phyloP scores from a whole-genome alignment of 2,888 invertebrate species.

The Saturnia japonica region DNA sequence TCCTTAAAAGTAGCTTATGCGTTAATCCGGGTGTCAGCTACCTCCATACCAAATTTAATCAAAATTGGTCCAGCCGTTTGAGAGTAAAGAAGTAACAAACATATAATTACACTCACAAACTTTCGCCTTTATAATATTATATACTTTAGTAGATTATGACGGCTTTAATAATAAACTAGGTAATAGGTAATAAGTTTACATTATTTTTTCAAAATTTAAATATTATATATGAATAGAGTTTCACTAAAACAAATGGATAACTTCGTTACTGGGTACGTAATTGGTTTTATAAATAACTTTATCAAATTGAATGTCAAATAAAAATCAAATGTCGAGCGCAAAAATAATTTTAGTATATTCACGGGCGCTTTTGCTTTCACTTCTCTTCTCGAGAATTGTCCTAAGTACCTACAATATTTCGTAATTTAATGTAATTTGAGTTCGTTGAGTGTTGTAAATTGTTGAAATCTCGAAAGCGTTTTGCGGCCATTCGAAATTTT shows the following conservation, averaged over 20 bases:
- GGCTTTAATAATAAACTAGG: too few relatives aligned
- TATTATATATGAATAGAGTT: too few relatives aligned
- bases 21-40: too few relatives aligned
- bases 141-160: too few relatives aligned
- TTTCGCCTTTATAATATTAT: too few relatives aligned
- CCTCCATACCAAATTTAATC: too few relatives aligned
- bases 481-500: constrained; percentile 2
- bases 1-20: too few relatives aligned
- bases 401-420: constrained; percentile 9
- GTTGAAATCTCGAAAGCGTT: not conserved
- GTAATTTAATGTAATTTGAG: constrained; percentile 10
- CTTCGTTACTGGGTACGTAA: not conserved
- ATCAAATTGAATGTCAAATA: constrained; percentile 3
- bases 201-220: not conserved
- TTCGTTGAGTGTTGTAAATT: not conserved
- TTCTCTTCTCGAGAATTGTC: constrained; percentile 5
- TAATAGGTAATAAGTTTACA: too few relatives aligned
- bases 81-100: too few relatives aligned
- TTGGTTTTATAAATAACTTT: not conserved
- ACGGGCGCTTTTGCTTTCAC: not conserved
- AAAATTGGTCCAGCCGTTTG: too few relatives aligned
- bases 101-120: too few relatives aligned
- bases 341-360: not conserved
- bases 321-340: not conserved
- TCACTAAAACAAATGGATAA: not conserved